These are phyloP conservation scores for Martes martes DNA, from an alignment of 2,113 vertebrate genomes.

Conservation along the genomic window DNA sequence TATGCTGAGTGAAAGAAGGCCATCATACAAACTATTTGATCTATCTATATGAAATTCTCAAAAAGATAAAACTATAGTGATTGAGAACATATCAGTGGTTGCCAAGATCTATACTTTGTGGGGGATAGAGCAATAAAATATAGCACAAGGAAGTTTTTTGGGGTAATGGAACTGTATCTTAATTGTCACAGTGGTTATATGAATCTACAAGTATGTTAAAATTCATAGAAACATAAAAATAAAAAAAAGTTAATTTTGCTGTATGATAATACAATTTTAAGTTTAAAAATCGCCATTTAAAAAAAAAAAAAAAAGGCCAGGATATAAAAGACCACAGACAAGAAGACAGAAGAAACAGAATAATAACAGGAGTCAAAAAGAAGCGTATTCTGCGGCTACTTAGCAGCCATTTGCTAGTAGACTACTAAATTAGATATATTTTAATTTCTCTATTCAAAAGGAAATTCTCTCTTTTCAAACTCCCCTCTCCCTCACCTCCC, in stretches of 20 bases:
- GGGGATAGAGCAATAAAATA: neutral
- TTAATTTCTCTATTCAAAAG: neutral
- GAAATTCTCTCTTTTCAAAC: neutral
- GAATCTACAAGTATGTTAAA: neutral
- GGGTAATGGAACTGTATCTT: neutral
- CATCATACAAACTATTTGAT: neutral
- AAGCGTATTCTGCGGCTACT: neutral
- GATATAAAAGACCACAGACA: neutral
- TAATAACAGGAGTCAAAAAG: neutral
- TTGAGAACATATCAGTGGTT: neutral
- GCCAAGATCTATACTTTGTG: neutral
- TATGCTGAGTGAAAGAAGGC: neutral
- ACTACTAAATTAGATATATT: neutral
- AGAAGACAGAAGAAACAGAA: neutral
- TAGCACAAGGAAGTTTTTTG: neutral
- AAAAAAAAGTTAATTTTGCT: neutral
- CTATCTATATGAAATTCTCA: neutral
- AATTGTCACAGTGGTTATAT: neutral
- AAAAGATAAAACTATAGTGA: neutral
- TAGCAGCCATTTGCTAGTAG: neutral
- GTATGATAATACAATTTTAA: neutral
- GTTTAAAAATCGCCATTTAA: neutral
- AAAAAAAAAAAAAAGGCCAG: neutral
- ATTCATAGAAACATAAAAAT: neutral
- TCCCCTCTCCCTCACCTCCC: neutral